phyloP scores from a whole-genome alignment of 2,113 vertebrate species.

The Acinonyx jubatus region DNA sequence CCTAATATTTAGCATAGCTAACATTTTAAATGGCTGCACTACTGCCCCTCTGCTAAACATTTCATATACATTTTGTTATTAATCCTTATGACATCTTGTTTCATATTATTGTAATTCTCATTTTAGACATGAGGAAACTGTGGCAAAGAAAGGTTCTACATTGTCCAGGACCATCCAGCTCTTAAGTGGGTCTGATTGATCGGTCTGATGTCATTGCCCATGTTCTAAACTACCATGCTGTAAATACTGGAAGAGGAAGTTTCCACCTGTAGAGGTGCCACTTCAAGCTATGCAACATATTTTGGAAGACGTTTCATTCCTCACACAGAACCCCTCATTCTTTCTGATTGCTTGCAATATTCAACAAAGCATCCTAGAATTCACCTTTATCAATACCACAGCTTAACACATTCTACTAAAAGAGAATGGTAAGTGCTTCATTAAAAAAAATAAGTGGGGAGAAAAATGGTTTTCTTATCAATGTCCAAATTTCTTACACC shows the following conservation, averaged over 20 bases:
- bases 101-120: not conserved
- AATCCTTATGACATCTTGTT: not conserved
- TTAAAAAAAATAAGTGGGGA: not conserved
- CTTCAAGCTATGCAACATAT: not conserved
- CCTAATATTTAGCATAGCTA: not conserved
- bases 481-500: not conserved
- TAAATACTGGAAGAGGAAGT: not conserved
- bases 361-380: not conserved
- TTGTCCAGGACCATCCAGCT: not conserved
- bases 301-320: not conserved
- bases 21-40: not conserved
- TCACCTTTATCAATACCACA: not conserved
- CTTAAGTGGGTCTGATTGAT: not conserved
- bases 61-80: slow-evolving; percentile 1
- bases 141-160: not conserved
- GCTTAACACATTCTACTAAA: not conserved
- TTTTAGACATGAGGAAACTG: not conserved
- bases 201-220: not conserved
- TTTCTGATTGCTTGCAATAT: not conserved
- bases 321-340: not conserved
- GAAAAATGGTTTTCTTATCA: not conserved
- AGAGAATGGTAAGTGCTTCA: not conserved
- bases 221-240: not conserved
- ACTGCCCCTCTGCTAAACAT: not conserved
- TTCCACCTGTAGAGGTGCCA: no score